Evolutionary conservation across 2,113 vertebrate genomes (phyloP).

Genomic region (Drymodes brunneopygia): DNA sequence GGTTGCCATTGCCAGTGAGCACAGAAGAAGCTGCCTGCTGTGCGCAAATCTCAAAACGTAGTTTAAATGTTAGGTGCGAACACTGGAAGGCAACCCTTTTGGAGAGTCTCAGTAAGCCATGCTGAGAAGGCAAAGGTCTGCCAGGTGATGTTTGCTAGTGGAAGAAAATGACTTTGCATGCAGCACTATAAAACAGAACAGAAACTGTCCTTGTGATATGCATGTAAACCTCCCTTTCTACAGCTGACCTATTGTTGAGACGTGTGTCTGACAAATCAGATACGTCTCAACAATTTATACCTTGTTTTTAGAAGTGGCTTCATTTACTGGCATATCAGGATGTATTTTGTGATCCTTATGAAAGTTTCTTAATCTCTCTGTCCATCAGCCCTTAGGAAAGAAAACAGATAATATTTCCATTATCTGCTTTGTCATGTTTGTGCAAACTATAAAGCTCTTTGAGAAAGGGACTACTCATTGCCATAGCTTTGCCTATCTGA

Average conservation of each 20-base stretch:
- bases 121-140: neutral
- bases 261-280: neutral
- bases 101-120: neutral
- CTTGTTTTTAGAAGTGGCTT: neutral
- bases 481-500: neutral
- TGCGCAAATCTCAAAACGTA: neutral
- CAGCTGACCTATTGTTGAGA: neutral
- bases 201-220: neutral
- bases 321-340: neutral
- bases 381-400: neutral
- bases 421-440: neutral
- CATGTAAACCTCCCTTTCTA: neutral
- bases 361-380: neutral
- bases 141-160: neutral
- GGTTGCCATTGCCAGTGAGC: neutral
- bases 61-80: neutral
- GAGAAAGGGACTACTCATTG: neutral
- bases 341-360: neutral
- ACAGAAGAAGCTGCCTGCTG: neutral
- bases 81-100: neutral
- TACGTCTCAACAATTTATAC: neutral
- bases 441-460: neutral
- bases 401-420: neutral
- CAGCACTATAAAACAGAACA: neutral
- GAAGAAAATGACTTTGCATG: neutral